Base-by-base conservation (phyloP, 2,797 vertebrate genomes). In the Paratrypauchen microcephalus region DNA sequence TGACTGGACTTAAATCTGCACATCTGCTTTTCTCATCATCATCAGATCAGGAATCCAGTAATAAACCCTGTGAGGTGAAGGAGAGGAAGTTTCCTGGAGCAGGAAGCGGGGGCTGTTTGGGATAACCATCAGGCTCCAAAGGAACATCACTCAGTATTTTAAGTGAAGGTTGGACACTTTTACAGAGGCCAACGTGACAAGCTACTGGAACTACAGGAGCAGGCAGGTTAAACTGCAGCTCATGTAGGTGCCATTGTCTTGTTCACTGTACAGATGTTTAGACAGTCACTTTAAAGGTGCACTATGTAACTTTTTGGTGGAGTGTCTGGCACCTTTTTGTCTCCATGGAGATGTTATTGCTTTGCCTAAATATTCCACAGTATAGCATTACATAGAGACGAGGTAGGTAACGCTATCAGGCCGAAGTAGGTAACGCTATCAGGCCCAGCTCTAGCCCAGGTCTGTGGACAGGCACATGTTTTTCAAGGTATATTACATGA, bases 1-100 rank as follows among this genome's bases (percentile, higher is more conserved):
- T 47, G 32, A 69, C 65, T 26, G 11, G 66, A 73, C 70, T 28
- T 50, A 65, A 70, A 74, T 30, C 65, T 18, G n/a, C 23, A 75
- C 78, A 78, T 78, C 68, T 84, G 80, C 66, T 73, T 1, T 66
- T 70, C 21, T 52, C 70, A 56, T 83, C 69, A 72, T 21, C 60
- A 72, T 21, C 60, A 63, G n/a, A 71, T 75, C 24, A 56, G 66
- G 57, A 23, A 73, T 69, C 72, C 45, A 50, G 45, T 68, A 56
- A 78, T 75, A 70, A 69, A 80, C 59, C 30, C 21, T 8, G 68
- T 55, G 55, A 9, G 66, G 61, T 76, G 50, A 80, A 1, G 0
- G 26, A 59, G 50, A 80, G 23, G n/a, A 39, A 48, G 32, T 78
- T 70, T 81, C 65, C 73, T 69, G 73, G 60, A 63, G 73, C 36